These are phyloP conservation scores for Nemurella pictetii DNA, from an alignment of 2,888 invertebrate species.

Conservation along the genomic window DNA sequence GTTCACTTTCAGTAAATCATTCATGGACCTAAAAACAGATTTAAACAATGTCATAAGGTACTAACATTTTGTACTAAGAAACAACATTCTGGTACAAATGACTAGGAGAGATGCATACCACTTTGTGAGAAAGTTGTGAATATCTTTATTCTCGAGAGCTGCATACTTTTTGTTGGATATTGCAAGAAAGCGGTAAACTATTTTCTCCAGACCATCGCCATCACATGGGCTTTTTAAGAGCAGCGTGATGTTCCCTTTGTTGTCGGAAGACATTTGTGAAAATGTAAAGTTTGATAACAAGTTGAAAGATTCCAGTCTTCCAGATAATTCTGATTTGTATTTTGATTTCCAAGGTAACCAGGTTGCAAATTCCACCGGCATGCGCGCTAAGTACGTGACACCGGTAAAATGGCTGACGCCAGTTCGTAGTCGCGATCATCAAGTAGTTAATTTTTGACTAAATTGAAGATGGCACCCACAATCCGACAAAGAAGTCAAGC, in stretches of 20 bases:
- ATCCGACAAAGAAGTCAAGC: constrained; percentile 42
- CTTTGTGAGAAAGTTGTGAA: constrained; percentile 49
- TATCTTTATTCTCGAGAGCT: constrained; percentile 46
- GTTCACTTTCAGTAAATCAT: constrained; percentile 50
- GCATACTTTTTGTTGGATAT: constrained; percentile 45
- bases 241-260: background rate
- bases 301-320: no score
- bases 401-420: background rate
- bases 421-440: background rate
- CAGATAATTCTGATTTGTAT: background rate
- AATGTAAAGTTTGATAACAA: background rate
- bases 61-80: background rate
- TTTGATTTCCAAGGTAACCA: background rate
- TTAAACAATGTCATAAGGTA: constrained; percentile 22
- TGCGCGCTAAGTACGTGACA: background rate
- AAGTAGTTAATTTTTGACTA: background rate
- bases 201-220: background rate
- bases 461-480: constrained; percentile 42
- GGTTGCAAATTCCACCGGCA: background rate
- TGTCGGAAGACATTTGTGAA: background rate
- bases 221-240: background rate
- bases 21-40: constrained; percentile 50
- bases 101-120: constrained; percentile 48
- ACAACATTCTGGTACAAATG: no score
- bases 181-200: background rate